A percentile compares a stretch with the other conserved stretches of the same genome.
Evolutionary conservation across 2,113 vertebrate genomes (phyloP).

Genomic region (Willisornis vidua): DNA sequence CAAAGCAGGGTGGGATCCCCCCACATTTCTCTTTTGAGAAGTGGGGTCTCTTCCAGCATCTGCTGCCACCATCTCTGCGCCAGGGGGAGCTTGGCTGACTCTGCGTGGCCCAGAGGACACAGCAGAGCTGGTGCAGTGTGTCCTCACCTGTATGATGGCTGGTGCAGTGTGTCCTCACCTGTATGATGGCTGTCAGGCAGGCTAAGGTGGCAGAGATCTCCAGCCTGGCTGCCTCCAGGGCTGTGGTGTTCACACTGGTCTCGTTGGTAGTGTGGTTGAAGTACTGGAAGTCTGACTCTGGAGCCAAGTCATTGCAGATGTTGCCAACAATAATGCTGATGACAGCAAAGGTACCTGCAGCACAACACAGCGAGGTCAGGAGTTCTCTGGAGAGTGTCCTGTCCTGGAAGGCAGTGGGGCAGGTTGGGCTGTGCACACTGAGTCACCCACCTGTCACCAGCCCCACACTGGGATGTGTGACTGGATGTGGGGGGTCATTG

Average conservation of each 20-base stretch:
- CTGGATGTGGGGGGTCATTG: not conserved
- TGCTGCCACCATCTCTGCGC: not conserved
- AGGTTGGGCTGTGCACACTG: not conserved
- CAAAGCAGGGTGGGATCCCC: not conserved
- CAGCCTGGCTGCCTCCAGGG: conserved; percentile 83
- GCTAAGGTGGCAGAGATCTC: conserved; percentile 88
- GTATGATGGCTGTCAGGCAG: conserved; percentile 91
- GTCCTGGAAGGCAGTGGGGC: not conserved
- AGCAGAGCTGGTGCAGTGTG: not conserved
- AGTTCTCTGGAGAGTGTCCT: not conserved
- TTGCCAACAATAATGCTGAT: conserved; percentile 93
- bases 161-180: conserved; percentile 56
- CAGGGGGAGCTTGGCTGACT: not conserved
- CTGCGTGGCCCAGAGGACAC: fast-evolving
- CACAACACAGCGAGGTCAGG: not conserved
- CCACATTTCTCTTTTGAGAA: not conserved
- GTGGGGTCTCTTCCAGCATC: not conserved
- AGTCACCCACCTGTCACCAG: not conserved
- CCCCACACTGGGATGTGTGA: fast-evolving
- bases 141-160: conserved; percentile 88
- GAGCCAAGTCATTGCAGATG: conserved; percentile 84
- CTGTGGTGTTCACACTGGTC: conserved; percentile 71
- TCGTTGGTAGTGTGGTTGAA: conserved; percentile 79
- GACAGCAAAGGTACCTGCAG: conserved; percentile 89
- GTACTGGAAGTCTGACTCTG: conserved; percentile 81